Evolutionary conservation across 1,140 invertebrate species (phyloP).

Genomic region (Anthonomus grandis): DNA sequence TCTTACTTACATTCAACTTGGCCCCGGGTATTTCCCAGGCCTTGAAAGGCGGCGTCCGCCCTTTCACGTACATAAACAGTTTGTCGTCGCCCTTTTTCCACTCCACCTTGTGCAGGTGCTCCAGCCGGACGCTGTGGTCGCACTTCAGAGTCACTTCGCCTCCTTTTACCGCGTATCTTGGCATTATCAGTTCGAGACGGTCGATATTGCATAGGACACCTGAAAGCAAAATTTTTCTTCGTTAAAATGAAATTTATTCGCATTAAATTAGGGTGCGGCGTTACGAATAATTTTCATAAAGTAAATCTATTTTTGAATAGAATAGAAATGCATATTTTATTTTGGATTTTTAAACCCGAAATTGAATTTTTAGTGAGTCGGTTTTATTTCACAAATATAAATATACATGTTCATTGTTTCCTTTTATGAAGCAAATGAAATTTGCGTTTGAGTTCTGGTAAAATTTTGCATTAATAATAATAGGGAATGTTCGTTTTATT

Average conservation of each 20-base stretch:
- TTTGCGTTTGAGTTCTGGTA: too few relatives aligned
- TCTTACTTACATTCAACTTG: slow-evolving; percentile 67
- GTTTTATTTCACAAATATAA: too few relatives aligned
- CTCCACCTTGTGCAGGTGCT: slow-evolving; percentile 66
- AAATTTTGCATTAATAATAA: too few relatives aligned
- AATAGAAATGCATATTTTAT: too few relatives aligned
- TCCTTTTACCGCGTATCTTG: slow-evolving; percentile 43
- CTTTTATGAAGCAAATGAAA: too few relatives aligned
- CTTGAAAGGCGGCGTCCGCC: slow-evolving; percentile 68
- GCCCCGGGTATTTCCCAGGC: slow-evolving; percentile 64
- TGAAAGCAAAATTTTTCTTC: slow-evolving; percentile 33
- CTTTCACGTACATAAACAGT: slow-evolving; percentile 75
- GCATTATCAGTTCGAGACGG: slow-evolving; percentile 45
- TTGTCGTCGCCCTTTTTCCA: slow-evolving; percentile 72
- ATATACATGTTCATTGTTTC: too few relatives aligned
- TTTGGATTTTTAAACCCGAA: too few relatives aligned
- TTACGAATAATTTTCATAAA: too few relatives aligned
- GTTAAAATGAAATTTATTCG: neutral
- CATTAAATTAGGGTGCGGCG: too few relatives aligned
- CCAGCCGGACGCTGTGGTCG: slow-evolving; percentile 59
- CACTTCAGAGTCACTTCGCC: slow-evolving; percentile 57
- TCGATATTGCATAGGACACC: slow-evolving; percentile 42
- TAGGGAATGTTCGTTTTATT: too few relatives aligned
- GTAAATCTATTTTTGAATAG: too few relatives aligned
- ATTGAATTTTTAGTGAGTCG: too few relatives aligned